Percentiles rank a stretch among this genome's conserved stretches.
These are phyloP conservation scores for Monochamus saltuarius DNA, from an alignment of 1,140 invertebrate genomes.

Conservation along the genomic window DNA sequence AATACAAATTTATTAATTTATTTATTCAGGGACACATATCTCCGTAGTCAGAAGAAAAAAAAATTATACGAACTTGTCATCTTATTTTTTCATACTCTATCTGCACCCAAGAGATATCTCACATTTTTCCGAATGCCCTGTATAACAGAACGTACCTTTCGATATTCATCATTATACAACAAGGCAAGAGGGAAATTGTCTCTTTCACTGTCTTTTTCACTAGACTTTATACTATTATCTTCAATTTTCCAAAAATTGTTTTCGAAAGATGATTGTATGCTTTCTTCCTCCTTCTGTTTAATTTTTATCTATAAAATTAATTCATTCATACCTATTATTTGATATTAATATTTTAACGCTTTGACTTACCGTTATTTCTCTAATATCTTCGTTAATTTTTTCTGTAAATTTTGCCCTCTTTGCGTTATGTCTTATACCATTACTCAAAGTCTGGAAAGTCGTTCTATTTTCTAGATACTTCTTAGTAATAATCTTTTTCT, in stretches of 20 bases:
- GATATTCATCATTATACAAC: conserved; percentile 14
- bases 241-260: conserved; percentile 7
- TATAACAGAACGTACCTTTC: conserved; percentile 12
- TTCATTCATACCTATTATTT: background rate
- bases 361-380: background rate
- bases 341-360: background rate
- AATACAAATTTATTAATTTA: too few species aligned
- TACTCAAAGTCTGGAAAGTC: conserved; percentile 23
- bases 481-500: conserved; percentile 12
- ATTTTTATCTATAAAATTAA: too few species aligned
- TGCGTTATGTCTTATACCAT: conserved; percentile 21
- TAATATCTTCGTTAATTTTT: conserved; percentile 9
- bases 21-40: too few species aligned
- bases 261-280: background rate
- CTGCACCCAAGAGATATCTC: too few species aligned
- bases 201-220: background rate
- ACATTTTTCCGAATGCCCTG: too few species aligned
- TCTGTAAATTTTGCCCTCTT: conserved; percentile 18
- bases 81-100: too few species aligned
- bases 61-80: too few species aligned
- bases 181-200: conserved; percentile 14
- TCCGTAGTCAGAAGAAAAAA: too few species aligned
- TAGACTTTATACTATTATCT: background rate
- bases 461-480: conserved; percentile 19
- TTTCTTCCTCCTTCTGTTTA: too few species aligned